A percentile compares a stretch with the other conserved stretches of the same genome.
These are phyloP conservation scores for Epinotia bilunana DNA, from an alignment of 2,888 invertebrate genomes.

Conservation along the genomic window DNA sequence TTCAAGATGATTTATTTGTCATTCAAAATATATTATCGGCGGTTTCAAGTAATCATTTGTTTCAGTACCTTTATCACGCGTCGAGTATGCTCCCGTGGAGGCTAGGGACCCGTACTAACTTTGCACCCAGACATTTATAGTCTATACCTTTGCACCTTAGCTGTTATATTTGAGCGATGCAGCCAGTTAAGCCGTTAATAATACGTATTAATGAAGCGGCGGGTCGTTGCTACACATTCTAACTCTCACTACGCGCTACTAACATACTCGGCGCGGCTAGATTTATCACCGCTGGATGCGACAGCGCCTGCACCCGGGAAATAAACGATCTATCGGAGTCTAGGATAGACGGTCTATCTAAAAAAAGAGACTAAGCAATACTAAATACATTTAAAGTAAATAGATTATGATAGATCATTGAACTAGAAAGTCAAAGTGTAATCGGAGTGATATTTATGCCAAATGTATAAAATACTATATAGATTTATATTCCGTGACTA, in stretches of 20 bases:
- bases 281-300: constrained; percentile 40
- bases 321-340: neutral
- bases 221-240: constrained; percentile 68
- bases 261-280: constrained; percentile 61
- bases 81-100: neutral
- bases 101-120: neutral
- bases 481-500: no score
- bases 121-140: neutral
- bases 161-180: neutral
- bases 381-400: no score
- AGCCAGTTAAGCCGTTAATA: constrained; percentile 19
- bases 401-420: no score
- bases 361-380: no score
- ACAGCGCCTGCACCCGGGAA: neutral
- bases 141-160: neutral
- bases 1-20: no score
- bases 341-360: no score
- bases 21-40: no score
- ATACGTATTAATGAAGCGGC: constrained; percentile 46
- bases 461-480: no score
- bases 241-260: constrained; percentile 78
- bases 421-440: no score
- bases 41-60: no score
- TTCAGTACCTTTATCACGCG: neutral
- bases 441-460: no score